phyloP scores from a whole-genome alignment of 2,113 vertebrate genomes.

The Cariama cristata region DNA sequence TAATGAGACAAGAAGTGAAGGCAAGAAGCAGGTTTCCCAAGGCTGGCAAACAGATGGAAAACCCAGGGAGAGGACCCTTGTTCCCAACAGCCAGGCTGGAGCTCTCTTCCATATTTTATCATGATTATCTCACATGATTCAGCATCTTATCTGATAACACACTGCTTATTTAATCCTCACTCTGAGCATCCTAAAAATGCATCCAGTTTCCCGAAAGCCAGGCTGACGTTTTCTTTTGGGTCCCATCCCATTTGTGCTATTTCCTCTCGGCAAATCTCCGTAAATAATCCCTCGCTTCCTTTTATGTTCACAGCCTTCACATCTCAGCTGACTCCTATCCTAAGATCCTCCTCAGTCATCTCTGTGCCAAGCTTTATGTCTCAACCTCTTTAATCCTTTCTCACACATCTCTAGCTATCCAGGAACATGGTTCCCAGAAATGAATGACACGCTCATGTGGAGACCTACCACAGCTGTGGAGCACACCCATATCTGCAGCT shows the following conservation, averaged over 20 bases:
- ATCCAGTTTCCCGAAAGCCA: background rate
- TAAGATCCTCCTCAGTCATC: background rate
- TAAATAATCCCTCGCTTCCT: background rate
- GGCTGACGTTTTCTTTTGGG: conserved; percentile 5
- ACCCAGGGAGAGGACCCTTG: background rate
- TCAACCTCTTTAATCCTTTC: background rate
- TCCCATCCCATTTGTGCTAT: background rate
- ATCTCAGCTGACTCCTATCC: background rate
- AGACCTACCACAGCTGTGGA: background rate
- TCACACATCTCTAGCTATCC: background rate
- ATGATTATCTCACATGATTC: background rate
- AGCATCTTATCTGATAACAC: background rate
- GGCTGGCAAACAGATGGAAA: background rate
- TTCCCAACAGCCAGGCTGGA: background rate
- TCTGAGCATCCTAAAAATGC: background rate
- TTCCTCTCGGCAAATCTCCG: background rate
- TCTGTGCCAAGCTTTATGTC: background rate
- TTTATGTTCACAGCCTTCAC: background rate
- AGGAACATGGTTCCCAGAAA: background rate
- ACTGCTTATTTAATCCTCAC: background rate
- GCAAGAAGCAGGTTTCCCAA: background rate
- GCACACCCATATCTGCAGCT: background rate
- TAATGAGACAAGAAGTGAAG: background rate
- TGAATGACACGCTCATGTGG: background rate
- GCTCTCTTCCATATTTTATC: background rate